These are phyloP conservation scores for Hydrolagus colliei DNA, from an alignment of 2,797 vertebrate genomes.

Conservation along the genomic window DNA sequence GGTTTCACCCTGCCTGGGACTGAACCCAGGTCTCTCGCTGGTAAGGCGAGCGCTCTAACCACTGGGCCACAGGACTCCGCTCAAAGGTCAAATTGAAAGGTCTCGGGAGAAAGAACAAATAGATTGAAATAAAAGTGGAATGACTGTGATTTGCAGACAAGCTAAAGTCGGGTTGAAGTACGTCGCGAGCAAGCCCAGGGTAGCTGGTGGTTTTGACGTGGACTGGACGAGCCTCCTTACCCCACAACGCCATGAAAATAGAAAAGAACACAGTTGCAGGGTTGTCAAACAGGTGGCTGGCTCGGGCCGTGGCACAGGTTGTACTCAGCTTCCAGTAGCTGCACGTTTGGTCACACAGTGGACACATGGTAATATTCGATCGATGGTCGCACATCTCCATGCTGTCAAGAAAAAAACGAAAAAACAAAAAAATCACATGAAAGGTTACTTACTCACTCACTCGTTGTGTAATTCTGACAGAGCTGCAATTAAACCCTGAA, in stretches of 20 bases:
- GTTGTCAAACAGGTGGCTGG: conserved; percentile 94
- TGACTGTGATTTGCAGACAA: no score
- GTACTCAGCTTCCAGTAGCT: conserved; percentile 91
- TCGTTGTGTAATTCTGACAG: no score
- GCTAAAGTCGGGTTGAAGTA: no score
- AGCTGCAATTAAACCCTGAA: neutral
- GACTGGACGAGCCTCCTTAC: conserved; percentile 54
- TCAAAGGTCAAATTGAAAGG: no score
- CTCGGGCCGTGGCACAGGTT: conserved; percentile 81
- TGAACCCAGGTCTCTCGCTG: no score
- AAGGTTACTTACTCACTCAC: no score
- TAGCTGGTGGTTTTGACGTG: neutral
- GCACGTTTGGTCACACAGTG: conserved; percentile 83
- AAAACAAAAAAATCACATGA: conserved; percentile 27
- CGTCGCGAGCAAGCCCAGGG: no score
- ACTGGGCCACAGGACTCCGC: no score
- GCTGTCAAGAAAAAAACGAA: conserved; percentile 50
- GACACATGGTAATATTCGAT: conserved; percentile 94
- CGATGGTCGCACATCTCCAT: conserved; percentile 91
- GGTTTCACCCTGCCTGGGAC: no score
- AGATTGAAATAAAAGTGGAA: no score
- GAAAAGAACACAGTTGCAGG: conserved; percentile 96
- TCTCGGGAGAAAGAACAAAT: no score
- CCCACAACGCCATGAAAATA: conserved; percentile 95
- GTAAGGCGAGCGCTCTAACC: no score